These are phyloP conservation scores for Champsocephalus gunnari DNA, from an alignment of 2,797 vertebrate genomes.

Conservation along the genomic window DNA sequence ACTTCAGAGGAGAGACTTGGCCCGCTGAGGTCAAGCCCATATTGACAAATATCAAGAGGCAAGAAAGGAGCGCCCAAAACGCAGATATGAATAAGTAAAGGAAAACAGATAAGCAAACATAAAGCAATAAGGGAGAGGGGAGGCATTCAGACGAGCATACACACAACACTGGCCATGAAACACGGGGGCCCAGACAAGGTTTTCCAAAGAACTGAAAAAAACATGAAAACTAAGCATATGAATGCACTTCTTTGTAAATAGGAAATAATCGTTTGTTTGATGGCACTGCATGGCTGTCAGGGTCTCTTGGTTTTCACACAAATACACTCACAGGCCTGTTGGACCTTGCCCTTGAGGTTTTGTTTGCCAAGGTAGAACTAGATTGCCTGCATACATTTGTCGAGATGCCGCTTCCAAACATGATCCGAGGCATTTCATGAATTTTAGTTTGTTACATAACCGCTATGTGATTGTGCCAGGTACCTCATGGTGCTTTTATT, in stretches of 20 bases:
- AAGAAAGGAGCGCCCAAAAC: slow-evolving; percentile 76
- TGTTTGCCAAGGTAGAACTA: slow-evolving; percentile 25
- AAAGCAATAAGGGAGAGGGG: slow-evolving; percentile 59
- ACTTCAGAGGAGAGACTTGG: slow-evolving; percentile 79
- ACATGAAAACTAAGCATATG: slow-evolving; percentile 53
- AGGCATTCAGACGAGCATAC: slow-evolving; percentile 38
- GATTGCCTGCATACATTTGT: slow-evolving; percentile 31
- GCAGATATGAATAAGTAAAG: slow-evolving; percentile 80
- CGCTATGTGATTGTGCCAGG: slow-evolving; percentile 52
- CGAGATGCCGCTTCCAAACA: slow-evolving; percentile 44
- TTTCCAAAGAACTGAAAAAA: slow-evolving; percentile 48
- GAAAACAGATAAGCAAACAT: slow-evolving; percentile 74
- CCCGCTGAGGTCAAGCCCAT: slow-evolving; percentile 81
- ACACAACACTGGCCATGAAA: slow-evolving; percentile 64
- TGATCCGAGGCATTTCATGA: slow-evolving; percentile 40
- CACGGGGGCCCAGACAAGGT: slow-evolving; percentile 46
- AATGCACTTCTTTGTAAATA: slow-evolving; percentile 56
- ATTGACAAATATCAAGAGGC: slow-evolving; percentile 84
- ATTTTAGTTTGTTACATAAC: slow-evolving; percentile 66
- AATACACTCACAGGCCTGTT: slow-evolving; percentile 6
- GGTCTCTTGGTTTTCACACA: slow-evolving; percentile 29
- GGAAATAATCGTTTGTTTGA: slow-evolving; percentile 71
- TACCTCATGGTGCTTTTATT: slow-evolving; percentile 64
- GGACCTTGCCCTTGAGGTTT: slow-evolving; percentile 40
- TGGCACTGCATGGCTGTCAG: slow-evolving; percentile 42